Evolutionary conservation across 2,888 invertebrate species (phyloP).

Genomic region (Gisinianus flammeolus): DNA sequence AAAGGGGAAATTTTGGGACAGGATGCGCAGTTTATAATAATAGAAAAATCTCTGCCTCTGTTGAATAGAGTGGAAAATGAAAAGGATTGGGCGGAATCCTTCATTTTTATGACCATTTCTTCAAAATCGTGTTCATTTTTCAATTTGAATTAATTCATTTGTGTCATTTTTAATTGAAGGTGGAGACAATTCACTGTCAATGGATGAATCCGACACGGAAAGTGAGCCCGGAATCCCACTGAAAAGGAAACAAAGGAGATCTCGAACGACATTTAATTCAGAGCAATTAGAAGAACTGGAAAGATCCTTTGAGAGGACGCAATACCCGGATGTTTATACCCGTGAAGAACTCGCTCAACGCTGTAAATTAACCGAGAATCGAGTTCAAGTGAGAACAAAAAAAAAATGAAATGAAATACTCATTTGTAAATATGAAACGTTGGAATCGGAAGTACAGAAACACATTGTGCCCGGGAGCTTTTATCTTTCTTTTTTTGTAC

Average conservation of each 20-base stretch:
- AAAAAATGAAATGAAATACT: background rate
- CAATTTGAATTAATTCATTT: no score
- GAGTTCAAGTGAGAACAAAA: slow-evolving; percentile 75
- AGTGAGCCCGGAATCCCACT: slow-evolving; percentile 78
- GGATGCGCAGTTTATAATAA: no score
- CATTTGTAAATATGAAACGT: background rate
- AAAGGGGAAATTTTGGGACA: no score
- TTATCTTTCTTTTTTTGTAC: no score
- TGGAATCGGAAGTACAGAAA: no score
- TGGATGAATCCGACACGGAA: slow-evolving; percentile 38
- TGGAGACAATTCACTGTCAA: slow-evolving; percentile 20
- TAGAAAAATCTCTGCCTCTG: no score
- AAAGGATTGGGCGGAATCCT: no score
- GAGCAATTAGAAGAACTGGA: slow-evolving; percentile 91
- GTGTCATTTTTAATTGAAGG: no score
- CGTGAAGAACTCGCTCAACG: slow-evolving; percentile 81
- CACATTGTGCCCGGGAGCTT: background rate
- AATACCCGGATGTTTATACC: slow-evolving; percentile 95
- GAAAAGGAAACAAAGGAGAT: slow-evolving; percentile 88
- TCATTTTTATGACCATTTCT: no score
- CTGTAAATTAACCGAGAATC: slow-evolving; percentile 79
- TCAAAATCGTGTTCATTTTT: no score
- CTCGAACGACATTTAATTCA: slow-evolving; percentile 90
- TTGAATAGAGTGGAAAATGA: no score
- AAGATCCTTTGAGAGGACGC: slow-evolving; percentile 85